phyloP scores from a whole-genome alignment of 2,113 vertebrate species.

The Arothron firmamentum region DNA sequence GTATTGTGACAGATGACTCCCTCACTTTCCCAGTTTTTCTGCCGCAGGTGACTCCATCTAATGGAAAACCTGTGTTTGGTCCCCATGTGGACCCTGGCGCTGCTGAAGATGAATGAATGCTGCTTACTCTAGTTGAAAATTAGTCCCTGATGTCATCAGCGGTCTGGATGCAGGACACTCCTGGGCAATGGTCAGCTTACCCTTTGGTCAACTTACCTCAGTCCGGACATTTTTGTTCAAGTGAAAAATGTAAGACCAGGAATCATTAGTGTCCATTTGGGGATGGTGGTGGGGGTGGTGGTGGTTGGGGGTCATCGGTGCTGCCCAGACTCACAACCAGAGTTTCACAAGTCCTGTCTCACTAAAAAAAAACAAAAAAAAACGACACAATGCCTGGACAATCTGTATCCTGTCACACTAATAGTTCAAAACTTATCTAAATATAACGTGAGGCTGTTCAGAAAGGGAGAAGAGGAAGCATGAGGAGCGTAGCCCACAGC shows the following conservation, averaged over 20 bases:
- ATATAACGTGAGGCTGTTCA: too few relatives aligned
- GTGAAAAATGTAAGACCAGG: constrained; percentile 27
- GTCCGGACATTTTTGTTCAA: constrained; percentile 26
- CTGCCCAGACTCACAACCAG: too few relatives aligned
- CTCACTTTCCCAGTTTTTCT: constrained; percentile 39
- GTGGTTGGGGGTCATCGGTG: too few relatives aligned
- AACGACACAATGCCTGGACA: not conserved
- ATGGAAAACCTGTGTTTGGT: constrained; percentile 59
- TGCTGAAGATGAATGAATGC: constrained; percentile 21
- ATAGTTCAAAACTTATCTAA: constrained; percentile 8
- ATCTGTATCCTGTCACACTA: not conserved
- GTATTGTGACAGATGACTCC: constrained; percentile 37
- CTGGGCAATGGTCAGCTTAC: constrained; percentile 8
- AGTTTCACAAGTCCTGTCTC: too few relatives aligned
- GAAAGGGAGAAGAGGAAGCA: constrained; percentile 1
- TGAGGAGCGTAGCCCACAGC: constrained; percentile 11
- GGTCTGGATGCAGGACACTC: constrained; percentile 19
- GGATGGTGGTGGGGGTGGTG: too few relatives aligned
- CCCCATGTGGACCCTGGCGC: constrained; percentile 23
- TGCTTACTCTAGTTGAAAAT: constrained; percentile 24
- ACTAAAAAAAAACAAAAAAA: too few relatives aligned
- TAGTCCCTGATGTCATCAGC: constrained; percentile 37
- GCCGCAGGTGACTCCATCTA: constrained; percentile 36
- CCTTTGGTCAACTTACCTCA: constrained; percentile 6
- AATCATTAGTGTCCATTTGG: not conserved